A percentile compares a stretch with the other conserved stretches of the same genome.
phyloP scores from a whole-genome alignment of 2,888 invertebrate genomes.

The Drosophila paranaensis region DNA sequence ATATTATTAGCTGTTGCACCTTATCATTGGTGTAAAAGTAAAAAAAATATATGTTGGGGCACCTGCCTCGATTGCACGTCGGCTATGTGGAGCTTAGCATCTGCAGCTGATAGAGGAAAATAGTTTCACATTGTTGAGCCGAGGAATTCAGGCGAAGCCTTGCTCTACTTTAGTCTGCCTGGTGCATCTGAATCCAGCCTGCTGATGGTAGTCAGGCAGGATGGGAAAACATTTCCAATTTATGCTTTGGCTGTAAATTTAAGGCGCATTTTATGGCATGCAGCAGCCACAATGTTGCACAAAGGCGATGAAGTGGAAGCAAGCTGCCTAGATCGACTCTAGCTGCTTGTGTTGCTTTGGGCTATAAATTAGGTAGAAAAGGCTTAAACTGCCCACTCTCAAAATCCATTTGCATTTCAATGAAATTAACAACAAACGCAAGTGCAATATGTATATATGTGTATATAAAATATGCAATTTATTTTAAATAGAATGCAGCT shows the following conservation, averaged over 20 bases:
- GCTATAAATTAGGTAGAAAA: slow-evolving; percentile 26
- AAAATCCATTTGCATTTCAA: slow-evolving; percentile 18
- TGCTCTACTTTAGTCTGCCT: not conserved
- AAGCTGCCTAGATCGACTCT: not conserved
- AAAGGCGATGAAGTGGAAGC: slow-evolving; percentile 19
- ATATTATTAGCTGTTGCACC: not conserved
- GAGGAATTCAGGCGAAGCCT: not conserved
- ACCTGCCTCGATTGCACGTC: not conserved
- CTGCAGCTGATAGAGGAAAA: not conserved
- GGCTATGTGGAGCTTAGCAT: not conserved
- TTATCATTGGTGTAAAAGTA: not conserved
- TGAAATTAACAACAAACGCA: not conserved
- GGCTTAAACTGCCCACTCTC: not conserved
- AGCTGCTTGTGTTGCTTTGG: slow-evolving; percentile 10
- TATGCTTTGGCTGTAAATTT: slow-evolving; percentile 41
- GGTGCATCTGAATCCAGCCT: not conserved
- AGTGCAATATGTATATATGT: not conserved
- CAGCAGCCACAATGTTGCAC: slow-evolving; percentile 41
- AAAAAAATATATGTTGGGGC: not conserved
- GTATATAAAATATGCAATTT: not conserved
- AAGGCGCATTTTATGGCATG: slow-evolving; percentile 15
- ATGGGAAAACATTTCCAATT: slow-evolving; percentile 25
- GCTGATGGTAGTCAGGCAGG: slow-evolving; percentile 4
- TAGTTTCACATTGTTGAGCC: not conserved
- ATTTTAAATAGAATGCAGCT: not conserved